Base-by-base conservation (phyloP, 2,113 vertebrate species). In the Tor tambroides region DNA sequence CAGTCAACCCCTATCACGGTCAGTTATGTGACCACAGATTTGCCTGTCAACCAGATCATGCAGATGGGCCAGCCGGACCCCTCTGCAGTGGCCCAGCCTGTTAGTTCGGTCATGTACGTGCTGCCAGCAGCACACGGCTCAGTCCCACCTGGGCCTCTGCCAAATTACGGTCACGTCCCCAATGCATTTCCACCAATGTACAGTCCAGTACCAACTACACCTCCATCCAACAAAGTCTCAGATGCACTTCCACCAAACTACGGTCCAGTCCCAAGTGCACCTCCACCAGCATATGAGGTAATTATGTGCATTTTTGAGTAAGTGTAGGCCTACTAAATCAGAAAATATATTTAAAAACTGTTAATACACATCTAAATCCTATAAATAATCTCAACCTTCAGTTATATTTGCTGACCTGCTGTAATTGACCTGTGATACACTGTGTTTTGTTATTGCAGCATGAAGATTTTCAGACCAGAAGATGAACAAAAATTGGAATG, bases 281-380 rank as follows among this genome's bases (percentile, higher is more conserved):
- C 30, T 80, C 78, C 54, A 61, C 28, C 78, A n/a, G 17, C 78
- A 41, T 80, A 80, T 14, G 61, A 83, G 82, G 69, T 59, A 59
- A 72, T 71, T 35, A 15, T 54, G 12, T 41, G 21, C 82, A n/a
- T 17, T 84, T 69, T 9, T 46, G 2, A 51, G 26, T 23, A 32
- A n/a, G 3, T 56, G 54, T 23, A 72, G 69, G 19, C 69, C 19
- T 56, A 14, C 56, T 59, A 59, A 4, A 74, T 35, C 69, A 74
- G 69, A 72, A 72, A 72, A 72, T 38, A 35, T 56, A 65, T 14
- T 65, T 65, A 11, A 28, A 28, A 14, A 65, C 26, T 10, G 11
- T 65, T 28, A 4, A 65, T 15, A 28, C 63, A 28, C 63, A 5
- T 63, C n/a, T 0, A 63, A 26, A n/a, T 23, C 21, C 61, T 12